Evolutionary conservation across 2,113 vertebrate genomes (phyloP).

Genomic region (Hypomesus transpacificus): DNA sequence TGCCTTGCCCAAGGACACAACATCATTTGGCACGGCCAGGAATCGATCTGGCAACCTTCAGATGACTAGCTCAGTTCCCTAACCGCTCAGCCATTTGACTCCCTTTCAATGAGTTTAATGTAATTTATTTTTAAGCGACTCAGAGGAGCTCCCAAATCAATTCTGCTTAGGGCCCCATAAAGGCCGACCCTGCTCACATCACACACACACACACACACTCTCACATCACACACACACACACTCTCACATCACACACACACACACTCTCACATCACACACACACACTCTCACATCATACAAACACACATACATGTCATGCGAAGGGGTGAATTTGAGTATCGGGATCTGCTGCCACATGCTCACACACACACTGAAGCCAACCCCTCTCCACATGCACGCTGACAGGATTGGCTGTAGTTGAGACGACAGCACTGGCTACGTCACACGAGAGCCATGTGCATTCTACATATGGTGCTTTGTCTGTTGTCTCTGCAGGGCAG

Average conservation of each 20-base stretch:
- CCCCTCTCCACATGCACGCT: neutral
- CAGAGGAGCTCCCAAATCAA: too few relatives aligned
- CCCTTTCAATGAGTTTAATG: too few relatives aligned
- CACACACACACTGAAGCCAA: neutral
- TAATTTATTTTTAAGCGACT: too few relatives aligned
- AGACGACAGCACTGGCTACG: neutral
- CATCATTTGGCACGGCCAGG: too few relatives aligned
- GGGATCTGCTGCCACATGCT: neutral
- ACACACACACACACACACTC: too few relatives aligned
- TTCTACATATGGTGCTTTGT: neutral
- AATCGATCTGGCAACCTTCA: too few relatives aligned
- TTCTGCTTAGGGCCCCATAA: too few relatives aligned
- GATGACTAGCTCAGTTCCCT: too few relatives aligned
- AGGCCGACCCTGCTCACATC: too few relatives aligned
- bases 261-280: conserved; percentile 4
- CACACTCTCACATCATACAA: neutral
- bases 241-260: neutral
- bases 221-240: neutral
- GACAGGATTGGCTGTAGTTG: neutral
- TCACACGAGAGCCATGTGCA: neutral
- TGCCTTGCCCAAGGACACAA: too few relatives aligned
- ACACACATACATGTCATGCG: conserved; percentile 2
- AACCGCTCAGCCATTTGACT: too few relatives aligned
- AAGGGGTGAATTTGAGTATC: neutral
- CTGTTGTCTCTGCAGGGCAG: neutral